Conservation (phyloP, 2,888 invertebrate species). For the Anagyrus pseudococci region DNA sequence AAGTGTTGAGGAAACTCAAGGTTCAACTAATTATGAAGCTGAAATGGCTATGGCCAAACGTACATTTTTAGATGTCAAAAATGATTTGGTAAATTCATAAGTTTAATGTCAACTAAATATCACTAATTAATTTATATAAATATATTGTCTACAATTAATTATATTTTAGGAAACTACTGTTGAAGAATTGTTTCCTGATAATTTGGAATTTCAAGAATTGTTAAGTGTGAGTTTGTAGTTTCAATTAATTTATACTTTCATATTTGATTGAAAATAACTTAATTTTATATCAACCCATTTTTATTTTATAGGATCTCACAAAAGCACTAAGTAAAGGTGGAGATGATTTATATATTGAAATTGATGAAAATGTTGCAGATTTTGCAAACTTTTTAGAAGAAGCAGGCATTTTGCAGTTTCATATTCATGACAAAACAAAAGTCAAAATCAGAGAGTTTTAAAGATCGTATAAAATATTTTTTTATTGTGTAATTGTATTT, state of each 20-base stretch:
- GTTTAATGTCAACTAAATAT: neutral
- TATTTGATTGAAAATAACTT: neutral
- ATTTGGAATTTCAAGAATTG: constrained; percentile 44
- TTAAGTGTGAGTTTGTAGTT: constrained; percentile 46
- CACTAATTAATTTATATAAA: neutral
- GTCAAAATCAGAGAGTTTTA: constrained; percentile 49
- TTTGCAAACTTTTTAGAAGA: constrained; percentile 49
- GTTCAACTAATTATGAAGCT: constrained; percentile 38
- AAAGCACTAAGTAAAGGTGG: constrained; percentile 48
- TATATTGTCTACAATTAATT: neutral
- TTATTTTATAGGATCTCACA: constrained; percentile 48
- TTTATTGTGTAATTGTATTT: neutral
- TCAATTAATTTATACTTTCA: neutral
- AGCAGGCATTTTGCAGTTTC: constrained; percentile 48
- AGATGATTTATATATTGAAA: constrained; percentile 52
- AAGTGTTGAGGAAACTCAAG: constrained; percentile 37
- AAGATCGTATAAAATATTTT: no score
- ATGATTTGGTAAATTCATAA: constrained; percentile 47
- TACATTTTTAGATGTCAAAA: constrained; percentile 45
- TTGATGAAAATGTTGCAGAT: constrained; percentile 38
- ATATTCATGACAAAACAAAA: constrained; percentile 51
- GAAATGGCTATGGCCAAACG: constrained; percentile 41
- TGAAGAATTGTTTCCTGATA: constrained; percentile 47
- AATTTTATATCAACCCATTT: constrained; percentile 7
- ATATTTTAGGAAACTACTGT: constrained; percentile 45